Evolutionary conservation across 1,140 invertebrate species (phyloP).

Genomic region (Pinna nobilis): DNA sequence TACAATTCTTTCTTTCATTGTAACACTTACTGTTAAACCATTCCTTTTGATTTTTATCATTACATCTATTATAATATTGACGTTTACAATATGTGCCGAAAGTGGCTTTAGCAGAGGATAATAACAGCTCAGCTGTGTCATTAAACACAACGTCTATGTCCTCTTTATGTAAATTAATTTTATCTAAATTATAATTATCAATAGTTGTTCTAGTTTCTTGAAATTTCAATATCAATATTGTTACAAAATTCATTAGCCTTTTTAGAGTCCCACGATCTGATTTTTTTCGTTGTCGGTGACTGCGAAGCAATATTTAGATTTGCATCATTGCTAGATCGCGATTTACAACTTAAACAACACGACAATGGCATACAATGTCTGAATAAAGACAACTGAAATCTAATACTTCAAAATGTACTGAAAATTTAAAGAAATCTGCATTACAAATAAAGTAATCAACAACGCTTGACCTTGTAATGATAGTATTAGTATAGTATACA

Average conservation of each 20-base stretch:
- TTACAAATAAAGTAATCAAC: slow-evolving; percentile 22
- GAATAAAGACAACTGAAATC: slow-evolving; percentile 7
- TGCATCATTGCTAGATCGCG: neutral
- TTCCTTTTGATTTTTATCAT: too few species aligned
- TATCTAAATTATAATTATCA: neutral
- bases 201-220: neutral
- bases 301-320: neutral
- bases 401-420: neutral
- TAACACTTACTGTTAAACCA: too few species aligned
- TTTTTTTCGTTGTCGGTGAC: neutral
- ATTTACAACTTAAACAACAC: neutral
- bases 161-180: neutral
- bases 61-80: too few species aligned
- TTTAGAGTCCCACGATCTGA: neutral
- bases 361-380: slow-evolving; percentile 4
- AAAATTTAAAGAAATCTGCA: neutral
- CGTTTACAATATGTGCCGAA: neutral
- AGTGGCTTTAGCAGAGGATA: neutral
- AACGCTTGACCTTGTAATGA: slow-evolving; percentile 14
- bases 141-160: neutral
- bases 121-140: neutral
- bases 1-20: too few species aligned
- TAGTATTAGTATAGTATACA: too few species aligned
- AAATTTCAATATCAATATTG: slow-evolving; percentile 5
- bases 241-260: neutral